A percentile compares a stretch with the other conserved stretches of the same genome.
These are phyloP conservation scores for Nothoprocta perdicaria DNA, from an alignment of 2,113 vertebrate genomes.

Conservation along the genomic window DNA sequence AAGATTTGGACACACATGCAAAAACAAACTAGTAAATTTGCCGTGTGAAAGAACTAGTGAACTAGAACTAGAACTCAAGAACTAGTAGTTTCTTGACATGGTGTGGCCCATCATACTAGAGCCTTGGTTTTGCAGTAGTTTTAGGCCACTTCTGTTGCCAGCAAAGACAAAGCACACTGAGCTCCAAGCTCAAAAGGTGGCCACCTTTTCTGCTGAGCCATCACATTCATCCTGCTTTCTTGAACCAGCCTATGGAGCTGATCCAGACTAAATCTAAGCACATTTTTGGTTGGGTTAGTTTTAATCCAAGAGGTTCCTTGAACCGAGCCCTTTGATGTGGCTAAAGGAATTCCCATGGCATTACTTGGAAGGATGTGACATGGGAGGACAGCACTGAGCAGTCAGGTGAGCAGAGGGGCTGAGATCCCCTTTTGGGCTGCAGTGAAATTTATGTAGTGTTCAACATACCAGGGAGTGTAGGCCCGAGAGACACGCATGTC, in stretches of 20 bases:
- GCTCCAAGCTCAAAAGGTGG: not conserved
- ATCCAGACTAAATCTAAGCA: not conserved
- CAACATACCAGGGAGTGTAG: not conserved
- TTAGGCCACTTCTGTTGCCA: no score
- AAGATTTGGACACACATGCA: not conserved
- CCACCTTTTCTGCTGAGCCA: not conserved
- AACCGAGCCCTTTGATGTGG: not conserved
- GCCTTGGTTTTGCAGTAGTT: not conserved
- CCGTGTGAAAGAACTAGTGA: not conserved
- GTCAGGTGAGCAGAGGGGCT: not conserved
- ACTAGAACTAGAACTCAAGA: no score
- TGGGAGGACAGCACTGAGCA: not conserved
- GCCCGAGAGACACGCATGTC: fast-evolving
- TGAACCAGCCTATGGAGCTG: not conserved
- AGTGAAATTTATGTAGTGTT: not conserved
- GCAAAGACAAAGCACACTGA: not conserved
- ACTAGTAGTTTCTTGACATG: not conserved
- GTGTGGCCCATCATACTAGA: not conserved
- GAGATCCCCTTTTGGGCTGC: not conserved
- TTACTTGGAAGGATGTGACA: not conserved
- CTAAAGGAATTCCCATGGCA: not conserved
- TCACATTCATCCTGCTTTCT: not conserved
- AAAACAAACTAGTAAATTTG: not conserved
- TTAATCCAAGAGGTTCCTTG: not conserved
- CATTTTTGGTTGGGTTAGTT: not conserved